phyloP scores from a whole-genome alignment of 23 tunicate genomes.

The Corella eumyota region DNA sequence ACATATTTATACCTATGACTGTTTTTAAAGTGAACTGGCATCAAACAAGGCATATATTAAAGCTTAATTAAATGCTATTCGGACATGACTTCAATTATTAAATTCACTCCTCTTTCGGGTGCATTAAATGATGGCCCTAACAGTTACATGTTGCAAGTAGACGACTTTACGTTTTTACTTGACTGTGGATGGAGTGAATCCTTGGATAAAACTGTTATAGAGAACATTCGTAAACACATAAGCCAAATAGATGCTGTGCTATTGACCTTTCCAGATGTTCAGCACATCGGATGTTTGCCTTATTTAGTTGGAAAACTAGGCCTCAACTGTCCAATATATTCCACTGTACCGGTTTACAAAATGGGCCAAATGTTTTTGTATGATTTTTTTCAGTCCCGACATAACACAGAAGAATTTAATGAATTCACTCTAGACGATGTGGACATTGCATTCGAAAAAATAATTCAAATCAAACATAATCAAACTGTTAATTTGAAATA shows the following conservation, averaged over 20 bases:
- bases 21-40: no score
- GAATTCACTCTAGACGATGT: slow-evolving; percentile 88
- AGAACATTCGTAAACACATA: slow-evolving; percentile 61
- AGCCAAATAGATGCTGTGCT: slow-evolving; percentile 82
- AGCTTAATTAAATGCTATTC: no score
- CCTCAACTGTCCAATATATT: slow-evolving; percentile 85
- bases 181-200: slow-evolving; percentile 98
- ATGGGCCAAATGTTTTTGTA: slow-evolving; percentile 96
- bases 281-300: slow-evolving; percentile 86
- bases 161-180: slow-evolving; percentile 88
- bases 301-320: slow-evolving; percentile 61
- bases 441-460: slow-evolving; percentile 79
- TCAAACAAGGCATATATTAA: no score
- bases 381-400: slow-evolving; percentile 76
- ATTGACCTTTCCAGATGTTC: slow-evolving; percentile 65
- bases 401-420: slow-evolving; percentile 71
- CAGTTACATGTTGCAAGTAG: slow-evolving; percentile 84
- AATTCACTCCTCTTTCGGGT: slow-evolving; percentile 89
- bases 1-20: no score
- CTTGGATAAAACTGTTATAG: slow-evolving; percentile 36
- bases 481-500: slow-evolving; percentile 69
- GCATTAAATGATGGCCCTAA: slow-evolving; percentile 85
- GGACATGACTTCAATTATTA: slow-evolving; percentile 94
- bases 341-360: slow-evolving; percentile 89
- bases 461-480: slow-evolving; percentile 85